Evolutionary conservation across 2,113 vertebrate genomes (phyloP).

Genomic region (Lepisosteus oculatus): DNA sequence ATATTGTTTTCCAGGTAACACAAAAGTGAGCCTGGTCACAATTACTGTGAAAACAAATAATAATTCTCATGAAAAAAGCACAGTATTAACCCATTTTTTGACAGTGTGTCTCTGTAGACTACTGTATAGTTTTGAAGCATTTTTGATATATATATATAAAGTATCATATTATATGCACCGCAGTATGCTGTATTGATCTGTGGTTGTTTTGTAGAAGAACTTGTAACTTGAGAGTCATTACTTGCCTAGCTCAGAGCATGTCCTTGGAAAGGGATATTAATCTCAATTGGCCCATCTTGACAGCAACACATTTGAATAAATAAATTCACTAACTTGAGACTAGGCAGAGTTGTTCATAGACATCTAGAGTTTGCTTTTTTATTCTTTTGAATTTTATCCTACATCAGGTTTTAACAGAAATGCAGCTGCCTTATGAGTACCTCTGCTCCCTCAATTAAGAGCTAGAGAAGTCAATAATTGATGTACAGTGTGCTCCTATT

Average conservation of each 20-base stretch:
- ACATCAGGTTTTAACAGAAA: too few relatives aligned
- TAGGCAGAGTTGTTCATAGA: neutral
- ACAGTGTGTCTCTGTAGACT: neutral
- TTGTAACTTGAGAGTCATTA: conserved; percentile 16
- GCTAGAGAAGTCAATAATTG: too few relatives aligned
- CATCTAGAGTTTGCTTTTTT: neutral
- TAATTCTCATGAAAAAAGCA: too few relatives aligned
- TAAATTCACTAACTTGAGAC: conserved; percentile 1
- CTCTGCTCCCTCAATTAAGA: conserved; percentile 46
- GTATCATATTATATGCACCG: neutral
- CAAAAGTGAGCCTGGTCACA: too few relatives aligned
- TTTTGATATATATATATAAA: neutral
- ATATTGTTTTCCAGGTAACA: too few relatives aligned
- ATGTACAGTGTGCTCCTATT: too few relatives aligned
- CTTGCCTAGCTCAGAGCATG: neutral
- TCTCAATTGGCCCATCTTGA: conserved; percentile 7
- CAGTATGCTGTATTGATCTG: conserved; percentile 3
- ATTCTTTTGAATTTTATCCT: neutral
- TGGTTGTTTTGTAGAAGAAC: neutral
- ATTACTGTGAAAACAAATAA: too few relatives aligned
- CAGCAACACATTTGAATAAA: conserved; percentile 4
- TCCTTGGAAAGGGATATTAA: conserved; percentile 10
- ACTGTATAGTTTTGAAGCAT: neutral
- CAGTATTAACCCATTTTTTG: neutral
- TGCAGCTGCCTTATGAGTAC: too few relatives aligned